A percentile compares a stretch with the other conserved stretches of the same genome.
These are phyloP conservation scores for Psittacula cyanocephala DNA, from an alignment of 2,113 vertebrate genomes.

Conservation along the genomic window DNA sequence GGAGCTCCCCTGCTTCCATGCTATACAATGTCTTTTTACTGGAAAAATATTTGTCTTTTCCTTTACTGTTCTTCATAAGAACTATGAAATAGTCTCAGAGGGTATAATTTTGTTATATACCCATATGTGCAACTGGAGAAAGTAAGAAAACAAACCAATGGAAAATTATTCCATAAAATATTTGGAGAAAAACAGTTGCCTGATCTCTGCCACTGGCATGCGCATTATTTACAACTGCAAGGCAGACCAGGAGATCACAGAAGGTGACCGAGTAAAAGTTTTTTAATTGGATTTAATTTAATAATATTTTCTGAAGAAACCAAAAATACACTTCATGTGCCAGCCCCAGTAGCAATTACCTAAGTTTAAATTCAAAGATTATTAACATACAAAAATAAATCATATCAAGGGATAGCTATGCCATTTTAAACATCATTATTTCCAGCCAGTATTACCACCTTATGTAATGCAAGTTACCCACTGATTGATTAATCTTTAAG, in stretches of 20 bases:
- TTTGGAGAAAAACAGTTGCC: neutral
- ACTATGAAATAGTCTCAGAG: neutral
- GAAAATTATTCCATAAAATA: neutral
- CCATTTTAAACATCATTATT: neutral
- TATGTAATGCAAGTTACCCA: neutral
- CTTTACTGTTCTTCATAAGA: neutral
- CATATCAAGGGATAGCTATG: neutral
- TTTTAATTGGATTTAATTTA: neutral
- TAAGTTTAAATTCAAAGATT: neutral
- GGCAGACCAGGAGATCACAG: neutral
- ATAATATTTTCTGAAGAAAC: neutral
- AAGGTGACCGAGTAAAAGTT: neutral
- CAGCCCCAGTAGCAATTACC: neutral
- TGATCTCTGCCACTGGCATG: neutral
- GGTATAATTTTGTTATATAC: neutral
- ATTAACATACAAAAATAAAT: neutral
- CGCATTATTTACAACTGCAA: neutral
- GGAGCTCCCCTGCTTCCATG: neutral
- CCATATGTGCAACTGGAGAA: neutral
- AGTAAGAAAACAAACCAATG: neutral
- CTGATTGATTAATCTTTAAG: conserved; percentile 35
- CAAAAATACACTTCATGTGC: neutral
- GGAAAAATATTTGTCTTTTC: neutral
- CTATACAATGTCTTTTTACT: neutral
- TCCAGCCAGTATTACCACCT: neutral